phyloP scores from a whole-genome alignment of 2,888 invertebrate genomes.

The Andricus curvator region DNA sequence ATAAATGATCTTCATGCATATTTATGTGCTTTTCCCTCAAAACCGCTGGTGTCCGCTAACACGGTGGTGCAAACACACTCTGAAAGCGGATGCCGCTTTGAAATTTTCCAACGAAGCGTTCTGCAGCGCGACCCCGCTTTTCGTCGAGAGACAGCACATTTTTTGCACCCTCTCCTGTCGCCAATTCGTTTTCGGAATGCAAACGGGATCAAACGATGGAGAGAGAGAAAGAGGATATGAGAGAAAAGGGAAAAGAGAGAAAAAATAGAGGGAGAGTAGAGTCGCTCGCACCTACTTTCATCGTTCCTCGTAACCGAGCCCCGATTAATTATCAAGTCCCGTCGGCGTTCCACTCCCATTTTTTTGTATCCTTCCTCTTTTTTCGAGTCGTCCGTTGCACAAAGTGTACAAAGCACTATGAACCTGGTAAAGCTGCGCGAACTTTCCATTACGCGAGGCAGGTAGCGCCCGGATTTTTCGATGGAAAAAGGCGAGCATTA shows the following conservation, averaged over 20 bases:
- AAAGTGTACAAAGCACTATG: constrained; percentile 36
- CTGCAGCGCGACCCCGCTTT: constrained; percentile 50
- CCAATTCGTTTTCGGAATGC: constrained; percentile 48
- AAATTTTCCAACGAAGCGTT: constrained; percentile 70
- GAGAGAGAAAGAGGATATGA: constrained; percentile 26
- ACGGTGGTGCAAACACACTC: constrained; percentile 69
- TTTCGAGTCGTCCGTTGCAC: constrained; percentile 18
- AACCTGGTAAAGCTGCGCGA: constrained; percentile 19
- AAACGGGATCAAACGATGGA: constrained; percentile 52
- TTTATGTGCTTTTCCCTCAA: constrained; percentile 75
- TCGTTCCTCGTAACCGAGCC: constrained; percentile 19
- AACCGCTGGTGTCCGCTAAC: constrained; percentile 70
- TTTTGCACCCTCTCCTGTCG: constrained; percentile 51
- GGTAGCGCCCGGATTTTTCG: constrained; percentile 21
- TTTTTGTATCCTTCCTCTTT: constrained; percentile 43
- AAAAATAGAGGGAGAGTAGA: constrained; percentile 44
- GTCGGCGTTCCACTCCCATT: constrained; percentile 16
- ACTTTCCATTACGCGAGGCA: constrained; percentile 38
- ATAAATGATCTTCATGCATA: constrained; percentile 77
- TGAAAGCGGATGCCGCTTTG: constrained; percentile 74
- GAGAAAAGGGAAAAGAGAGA: constrained; percentile 47
- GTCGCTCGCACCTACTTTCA: constrained; percentile 33
- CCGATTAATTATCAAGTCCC: constrained; percentile 49
- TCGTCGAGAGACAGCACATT: constrained; percentile 52
- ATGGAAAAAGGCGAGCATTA: constrained; percentile 38